phyloP scores from a whole-genome alignment of 2,797 vertebrate genomes.

The Masticophis lateralis region DNA sequence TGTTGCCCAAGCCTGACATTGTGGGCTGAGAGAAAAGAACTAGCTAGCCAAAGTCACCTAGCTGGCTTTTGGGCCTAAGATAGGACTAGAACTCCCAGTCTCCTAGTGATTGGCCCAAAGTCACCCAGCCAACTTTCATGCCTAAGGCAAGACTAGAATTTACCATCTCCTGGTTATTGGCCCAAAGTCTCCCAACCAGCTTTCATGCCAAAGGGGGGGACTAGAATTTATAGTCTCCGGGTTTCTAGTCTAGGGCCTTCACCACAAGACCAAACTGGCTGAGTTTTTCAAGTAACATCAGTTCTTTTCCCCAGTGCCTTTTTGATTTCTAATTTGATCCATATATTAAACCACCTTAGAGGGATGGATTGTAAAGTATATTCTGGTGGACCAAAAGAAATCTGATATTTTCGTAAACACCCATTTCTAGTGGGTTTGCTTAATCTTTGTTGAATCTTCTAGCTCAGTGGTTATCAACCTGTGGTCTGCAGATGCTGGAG shows the following conservation, averaged over 20 bases:
- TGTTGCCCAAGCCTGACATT: not conserved
- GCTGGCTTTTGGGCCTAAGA: not conserved
- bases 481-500: fast-evolving
- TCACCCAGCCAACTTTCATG: not conserved
- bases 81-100: not conserved
- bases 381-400: not conserved
- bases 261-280: not conserved
- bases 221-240: not conserved
- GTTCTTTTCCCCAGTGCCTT: not conserved
- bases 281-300: not conserved
- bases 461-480: not conserved
- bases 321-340: not conserved
- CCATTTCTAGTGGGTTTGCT: not conserved
- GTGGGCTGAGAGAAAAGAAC: not conserved
- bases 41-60: not conserved
- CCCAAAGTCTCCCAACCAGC: not conserved
- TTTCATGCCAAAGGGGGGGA: no score
- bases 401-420: not conserved
- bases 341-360: not conserved
- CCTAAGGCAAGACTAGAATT: no score
- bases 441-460: not conserved
- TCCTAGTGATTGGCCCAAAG: no score
- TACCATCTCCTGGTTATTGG: not conserved
- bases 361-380: not conserved
- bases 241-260: not conserved